These are phyloP conservation scores for Cryptomyrus ogoouensis DNA, from an alignment of 2,113 vertebrate genomes.

Conservation along the genomic window DNA sequence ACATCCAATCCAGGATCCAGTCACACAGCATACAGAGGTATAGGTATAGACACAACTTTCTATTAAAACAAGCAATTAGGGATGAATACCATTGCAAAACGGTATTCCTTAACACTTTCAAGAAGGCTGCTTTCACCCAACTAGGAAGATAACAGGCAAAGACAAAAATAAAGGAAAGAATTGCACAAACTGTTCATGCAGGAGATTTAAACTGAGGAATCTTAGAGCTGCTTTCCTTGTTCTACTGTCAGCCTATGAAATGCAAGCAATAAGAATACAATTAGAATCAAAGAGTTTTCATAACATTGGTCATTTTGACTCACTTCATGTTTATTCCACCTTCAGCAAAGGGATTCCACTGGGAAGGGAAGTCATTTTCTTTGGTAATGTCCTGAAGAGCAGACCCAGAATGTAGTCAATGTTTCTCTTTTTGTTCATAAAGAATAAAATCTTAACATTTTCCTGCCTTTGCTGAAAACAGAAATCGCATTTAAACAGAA, in stretches of 20 bases:
- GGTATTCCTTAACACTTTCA: slow-evolving; percentile 71
- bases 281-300: slow-evolving; percentile 28
- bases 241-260: neutral
- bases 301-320: slow-evolving; percentile 45
- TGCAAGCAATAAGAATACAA: neutral
- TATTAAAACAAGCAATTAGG: neutral
- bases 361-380: slow-evolving; percentile 75
- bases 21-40: slow-evolving; percentile 7
- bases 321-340: slow-evolving; percentile 76
- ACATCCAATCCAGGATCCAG: too few species aligned
- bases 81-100: slow-evolving; percentile 5
- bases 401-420: neutral
- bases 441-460: neutral
- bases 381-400: slow-evolving; percentile 73
- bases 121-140: slow-evolving; percentile 61
- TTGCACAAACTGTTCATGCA: slow-evolving; percentile 20
- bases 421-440: slow-evolving; percentile 7
- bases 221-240: neutral
- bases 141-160: slow-evolving; percentile 10
- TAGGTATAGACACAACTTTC: slow-evolving; percentile 23
- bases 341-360: slow-evolving; percentile 86
- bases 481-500: neutral
- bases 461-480: neutral
- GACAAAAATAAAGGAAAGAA: slow-evolving; percentile 34
- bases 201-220: neutral